Base-by-base conservation (phyloP, 2,888 invertebrate species). In the Cantharis nigra region DNA sequence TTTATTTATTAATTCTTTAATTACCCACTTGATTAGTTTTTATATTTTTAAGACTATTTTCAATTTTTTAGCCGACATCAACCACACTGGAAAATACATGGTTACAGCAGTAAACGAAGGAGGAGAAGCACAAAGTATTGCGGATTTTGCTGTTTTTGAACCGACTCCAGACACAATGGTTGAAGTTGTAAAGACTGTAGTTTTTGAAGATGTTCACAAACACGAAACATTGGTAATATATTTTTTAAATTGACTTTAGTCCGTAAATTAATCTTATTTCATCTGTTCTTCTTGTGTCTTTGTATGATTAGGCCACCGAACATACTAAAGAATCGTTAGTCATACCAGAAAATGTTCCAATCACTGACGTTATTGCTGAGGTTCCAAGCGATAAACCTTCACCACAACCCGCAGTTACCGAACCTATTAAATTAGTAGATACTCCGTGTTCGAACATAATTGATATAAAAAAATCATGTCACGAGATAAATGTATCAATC, bases 61-160 rank as follows among this genome's bases (percentile, higher is more conserved):
- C 13, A 13, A n/a, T 20, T 70, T 81, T 85, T 30, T 79, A 93
- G 93, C 91, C 80, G 90, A 91, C 82, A 89, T 90, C 28, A 88
- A 91, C 79, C 94, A 97, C 87, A 92, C 92, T 75, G 96, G 96
- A 71, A 93, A 94, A 83, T 95, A 94, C 83, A 94, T 93, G 91
- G 94, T 94, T 13, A 90, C 91, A 81, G 95, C 95, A 10, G 91
- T 91, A 0, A 95, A 95, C 85, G 90, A 92, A 71, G 94, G 93
- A 16, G 95, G 95, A n/a, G 94, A 95, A 88, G 94, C 95, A n/a
- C 92, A 93, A 86, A 94, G 94, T 87, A 93, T 94, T 80, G 95
- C 95, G 9, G 95, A 95, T 85, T 93, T 95, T 81, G 92, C 93
- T 76, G 93, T 95, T 49, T 90, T 93, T 80, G 94, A 94, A 84